Evolutionary conservation across 2,797 vertebrate species (phyloP).

Genomic region (Cheirogaleus major): DNA sequence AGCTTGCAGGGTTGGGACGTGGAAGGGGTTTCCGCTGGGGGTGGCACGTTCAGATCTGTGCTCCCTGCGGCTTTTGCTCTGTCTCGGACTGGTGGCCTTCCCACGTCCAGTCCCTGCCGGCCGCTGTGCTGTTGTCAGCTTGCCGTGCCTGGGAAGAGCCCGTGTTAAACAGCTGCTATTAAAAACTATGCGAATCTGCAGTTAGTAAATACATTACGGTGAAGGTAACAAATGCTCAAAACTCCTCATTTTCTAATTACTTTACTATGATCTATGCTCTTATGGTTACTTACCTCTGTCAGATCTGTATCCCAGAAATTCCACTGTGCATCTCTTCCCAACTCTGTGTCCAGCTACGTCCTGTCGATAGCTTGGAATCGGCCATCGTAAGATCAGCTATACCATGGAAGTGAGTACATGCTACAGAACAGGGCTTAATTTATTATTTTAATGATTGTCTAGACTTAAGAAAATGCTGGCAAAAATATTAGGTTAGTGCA

Average conservation of each 20-base stretch:
- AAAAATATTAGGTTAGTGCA: not conserved
- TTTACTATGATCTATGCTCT: accelerated
- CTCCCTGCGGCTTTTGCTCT: accelerated
- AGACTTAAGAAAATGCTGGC: not conserved
- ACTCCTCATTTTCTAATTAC: not conserved
- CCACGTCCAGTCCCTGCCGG: too few relatives aligned
- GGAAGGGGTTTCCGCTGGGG: not conserved
- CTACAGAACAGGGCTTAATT: accelerated
- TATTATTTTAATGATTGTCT: not conserved
- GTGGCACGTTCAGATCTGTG: accelerated
- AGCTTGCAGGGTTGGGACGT: accelerated
- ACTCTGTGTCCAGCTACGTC: accelerated
- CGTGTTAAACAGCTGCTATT: not conserved
- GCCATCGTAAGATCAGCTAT: accelerated
- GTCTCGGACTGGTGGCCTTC: accelerated
- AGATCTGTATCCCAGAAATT: not conserved
- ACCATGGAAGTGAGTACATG: accelerated
- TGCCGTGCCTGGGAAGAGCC: accelerated
- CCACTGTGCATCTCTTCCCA: accelerated
- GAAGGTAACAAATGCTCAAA: not conserved
- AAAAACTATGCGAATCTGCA: not conserved
- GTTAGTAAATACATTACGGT: not conserved
- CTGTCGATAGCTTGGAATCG: accelerated
- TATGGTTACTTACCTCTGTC: accelerated
- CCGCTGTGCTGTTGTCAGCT: accelerated